These are phyloP conservation scores for Lordiphosa andalusiaca DNA, from an alignment of 2,888 invertebrate genomes.

Conservation along the genomic window DNA sequence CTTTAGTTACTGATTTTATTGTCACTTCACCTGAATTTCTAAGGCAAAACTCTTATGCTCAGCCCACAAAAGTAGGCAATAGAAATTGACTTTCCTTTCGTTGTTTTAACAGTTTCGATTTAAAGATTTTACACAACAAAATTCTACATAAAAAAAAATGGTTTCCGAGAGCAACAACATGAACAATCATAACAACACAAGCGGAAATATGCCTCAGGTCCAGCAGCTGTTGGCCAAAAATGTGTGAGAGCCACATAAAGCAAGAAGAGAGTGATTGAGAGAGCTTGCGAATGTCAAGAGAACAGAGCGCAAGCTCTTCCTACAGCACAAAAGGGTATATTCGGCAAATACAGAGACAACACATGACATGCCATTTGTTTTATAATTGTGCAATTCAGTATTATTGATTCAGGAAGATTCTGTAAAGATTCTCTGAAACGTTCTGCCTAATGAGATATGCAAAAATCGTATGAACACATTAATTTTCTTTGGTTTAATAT, in stretches of 20 bases:
- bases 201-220: slow-evolving; percentile 40
- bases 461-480: too few species aligned
- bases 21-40: not conserved
- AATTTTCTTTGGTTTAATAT: too few species aligned
- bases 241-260: slow-evolving; percentile 11
- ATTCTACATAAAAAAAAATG: too few species aligned
- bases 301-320: too few species aligned
- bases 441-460: too few species aligned
- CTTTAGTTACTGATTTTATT: not conserved
- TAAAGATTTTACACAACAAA: not conserved
- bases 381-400: too few species aligned
- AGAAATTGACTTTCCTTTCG: not conserved
- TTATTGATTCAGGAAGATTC: too few species aligned
- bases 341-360: too few species aligned
- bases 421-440: too few species aligned
- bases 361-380: too few species aligned
- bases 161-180: slow-evolving; percentile 4
- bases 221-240: slow-evolving; percentile 53
- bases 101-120: slow-evolving; percentile 3
- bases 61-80: slow-evolving; percentile 32
- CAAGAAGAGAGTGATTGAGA: slow-evolving; percentile 13
- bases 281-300: not conserved
- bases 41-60: not conserved
- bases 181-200: slow-evolving; percentile 39
- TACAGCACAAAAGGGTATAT: too few species aligned